Percentiles rank a stretch among this genome's conserved stretches.
phyloP scores from a whole-genome alignment of 2,797 vertebrate genomes.

The Peromyscus eremicus region DNA sequence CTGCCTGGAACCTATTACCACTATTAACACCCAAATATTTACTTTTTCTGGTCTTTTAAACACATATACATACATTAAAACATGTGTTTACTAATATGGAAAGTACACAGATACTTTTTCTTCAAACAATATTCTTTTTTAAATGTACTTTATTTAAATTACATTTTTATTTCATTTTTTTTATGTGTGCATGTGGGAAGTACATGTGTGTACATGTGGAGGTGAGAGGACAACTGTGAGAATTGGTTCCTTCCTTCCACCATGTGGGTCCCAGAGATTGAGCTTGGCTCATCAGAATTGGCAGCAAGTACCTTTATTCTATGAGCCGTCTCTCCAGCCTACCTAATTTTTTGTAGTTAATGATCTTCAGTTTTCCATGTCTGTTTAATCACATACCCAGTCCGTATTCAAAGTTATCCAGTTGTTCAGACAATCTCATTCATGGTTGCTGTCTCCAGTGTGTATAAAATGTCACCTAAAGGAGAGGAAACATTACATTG shows the following conservation, averaged over 20 bases:
- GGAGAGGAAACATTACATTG: not conserved
- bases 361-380: conserved; percentile 3
- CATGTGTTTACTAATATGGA: not conserved
- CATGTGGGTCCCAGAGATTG: not conserved
- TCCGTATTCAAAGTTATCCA: not conserved
- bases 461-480: not conserved
- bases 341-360: not conserved
- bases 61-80: not conserved
- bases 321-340: not conserved
- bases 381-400: not conserved
- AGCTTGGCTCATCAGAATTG: not conserved
- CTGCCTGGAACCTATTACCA: not conserved
- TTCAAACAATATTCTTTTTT: not conserved
- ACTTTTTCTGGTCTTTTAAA: not conserved
- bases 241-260: not conserved
- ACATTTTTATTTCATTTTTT: not conserved
- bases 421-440: not conserved
- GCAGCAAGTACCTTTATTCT: not conserved
- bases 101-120: conserved; percentile 7
- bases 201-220: not conserved
- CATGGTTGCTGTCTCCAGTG: not conserved
- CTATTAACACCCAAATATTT: not conserved
- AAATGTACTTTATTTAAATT: conserved; percentile 7
- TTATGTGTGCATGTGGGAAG: not conserved
- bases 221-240: not conserved